Conservation (phyloP, 2,113 vertebrate genomes). For the Blennius ocellaris region DNA sequence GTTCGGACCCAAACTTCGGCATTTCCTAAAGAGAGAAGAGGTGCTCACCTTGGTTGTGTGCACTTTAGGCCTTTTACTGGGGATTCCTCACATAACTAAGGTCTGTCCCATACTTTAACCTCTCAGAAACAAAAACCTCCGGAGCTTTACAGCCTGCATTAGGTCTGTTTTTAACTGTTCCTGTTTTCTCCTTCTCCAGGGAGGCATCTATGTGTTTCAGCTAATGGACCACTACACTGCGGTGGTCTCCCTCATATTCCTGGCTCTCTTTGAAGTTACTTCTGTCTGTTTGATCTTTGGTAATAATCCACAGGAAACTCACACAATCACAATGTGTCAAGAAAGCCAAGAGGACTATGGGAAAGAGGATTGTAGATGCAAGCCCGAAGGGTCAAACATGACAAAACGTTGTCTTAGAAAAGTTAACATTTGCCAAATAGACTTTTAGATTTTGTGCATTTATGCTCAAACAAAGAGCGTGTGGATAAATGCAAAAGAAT, state of each 20-base stretch:
- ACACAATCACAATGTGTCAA: not conserved
- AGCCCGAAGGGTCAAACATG: no score
- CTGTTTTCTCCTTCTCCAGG: slow-evolving; percentile 54
- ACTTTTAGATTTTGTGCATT: no score
- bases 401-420: no score
- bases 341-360: no score
- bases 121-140: not conserved
- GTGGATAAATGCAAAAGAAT: no score
- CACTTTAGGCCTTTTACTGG: slow-evolving; percentile 69
- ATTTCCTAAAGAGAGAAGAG: slow-evolving; percentile 77
- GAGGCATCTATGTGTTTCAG: slow-evolving; percentile 84
- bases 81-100: slow-evolving; percentile 81
- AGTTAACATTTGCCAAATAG: no score
- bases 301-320: slow-evolving; percentile 44
- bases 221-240: slow-evolving; percentile 84
- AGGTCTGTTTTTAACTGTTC: not conserved
- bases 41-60: slow-evolving; percentile 76
- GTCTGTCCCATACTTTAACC: slow-evolving; percentile 9
- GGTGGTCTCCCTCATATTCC: slow-evolving; percentile 81
- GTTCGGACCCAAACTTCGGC: slow-evolving; percentile 64
- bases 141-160: not conserved
- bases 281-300: slow-evolving; percentile 82
- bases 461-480: no score
- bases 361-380: no score
- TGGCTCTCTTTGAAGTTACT: slow-evolving; percentile 83